Evolutionary conservation across 2,797 vertebrate species (phyloP).

Genomic region (Pseudotriccus pelzelni): DNA sequence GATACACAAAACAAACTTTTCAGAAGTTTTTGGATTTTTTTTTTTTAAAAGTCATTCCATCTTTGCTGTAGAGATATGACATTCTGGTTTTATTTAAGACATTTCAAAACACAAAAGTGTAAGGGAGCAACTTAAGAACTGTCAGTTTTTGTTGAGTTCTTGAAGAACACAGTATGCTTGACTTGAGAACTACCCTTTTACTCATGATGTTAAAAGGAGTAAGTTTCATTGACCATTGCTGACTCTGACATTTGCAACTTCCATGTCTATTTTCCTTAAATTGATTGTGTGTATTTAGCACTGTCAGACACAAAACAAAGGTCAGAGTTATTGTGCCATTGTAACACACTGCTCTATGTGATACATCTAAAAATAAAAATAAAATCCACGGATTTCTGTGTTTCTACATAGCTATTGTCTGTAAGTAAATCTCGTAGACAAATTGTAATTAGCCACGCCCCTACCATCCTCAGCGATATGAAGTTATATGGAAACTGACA

Average conservation of each 20-base stretch:
- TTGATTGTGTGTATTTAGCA: background rate
- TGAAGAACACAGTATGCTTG: background rate
- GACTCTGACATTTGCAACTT: background rate
- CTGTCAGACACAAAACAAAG: background rate
- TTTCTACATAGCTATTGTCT: background rate
- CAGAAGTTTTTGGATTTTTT: background rate
- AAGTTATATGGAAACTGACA: background rate
- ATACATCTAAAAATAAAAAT: background rate
- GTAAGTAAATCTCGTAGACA: background rate
- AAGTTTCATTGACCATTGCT: background rate
- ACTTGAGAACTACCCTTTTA: background rate
- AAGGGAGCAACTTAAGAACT: background rate
- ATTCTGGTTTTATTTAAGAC: background rate
- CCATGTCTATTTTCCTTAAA: background rate
- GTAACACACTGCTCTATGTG: background rate
- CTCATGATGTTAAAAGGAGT: background rate
- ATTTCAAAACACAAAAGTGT: background rate
- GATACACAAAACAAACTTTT: background rate
- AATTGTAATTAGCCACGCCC: background rate
- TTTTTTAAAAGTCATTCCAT: background rate
- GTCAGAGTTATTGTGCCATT: background rate
- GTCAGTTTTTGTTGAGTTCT: background rate
- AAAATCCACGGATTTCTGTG: background rate
- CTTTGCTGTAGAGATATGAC: background rate
- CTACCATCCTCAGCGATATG: background rate